Base-by-base conservation (phyloP, 2,113 vertebrate species). In the Falcunculus frontatus region DNA sequence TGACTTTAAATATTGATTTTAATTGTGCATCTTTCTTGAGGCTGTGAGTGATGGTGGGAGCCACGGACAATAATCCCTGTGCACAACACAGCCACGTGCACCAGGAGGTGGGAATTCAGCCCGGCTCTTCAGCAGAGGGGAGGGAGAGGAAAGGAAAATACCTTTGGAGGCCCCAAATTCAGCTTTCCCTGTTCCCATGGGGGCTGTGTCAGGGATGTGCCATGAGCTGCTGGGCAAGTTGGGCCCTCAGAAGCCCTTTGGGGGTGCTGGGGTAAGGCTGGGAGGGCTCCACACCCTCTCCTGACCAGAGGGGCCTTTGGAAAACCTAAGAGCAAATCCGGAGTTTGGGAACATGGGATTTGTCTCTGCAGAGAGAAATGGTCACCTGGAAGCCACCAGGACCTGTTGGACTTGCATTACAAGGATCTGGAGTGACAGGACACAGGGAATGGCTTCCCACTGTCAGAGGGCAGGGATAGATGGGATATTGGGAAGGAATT, bases 1-100 rank as follows among this genome's bases (percentile, higher is more conserved):
- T 84, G 81, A 69, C 74, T 95, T 92, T 49, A 93, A 94, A 88
- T 75, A 94, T 60, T 73, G 93, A 92, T 67, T 87, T 90, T 90
- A 86, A 94, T 94, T 49, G 93, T 76, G 39, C 1, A 0, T 65
- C 90, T 89, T 93, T 76, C 75, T 86, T 63, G 50, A 23, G 85
- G 50, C 93, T 32, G 59, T 79, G 87, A 90, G 84, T 14, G 91
- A 76, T 87, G 90, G 37, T 46, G 27, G 27, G 60, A 87, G 76
- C 53, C 17, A 6, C 0, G 5, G 35, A 35, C 25, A 16, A 39
- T 9, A 7, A 30, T 17, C 39, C 7, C 2, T 2, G 33, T 33
- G 53, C 57, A 11, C 32, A 57, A 44, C 53, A 26, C 44, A 27
- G 84, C 67, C 26, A 42, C 0, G 18, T 49, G 70, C 0, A 0